A percentile compares a stretch with the other conserved stretches of the same genome.
phyloP scores from a whole-genome alignment of 2,113 vertebrate species.

The Saccopteryx bilineata region DNA sequence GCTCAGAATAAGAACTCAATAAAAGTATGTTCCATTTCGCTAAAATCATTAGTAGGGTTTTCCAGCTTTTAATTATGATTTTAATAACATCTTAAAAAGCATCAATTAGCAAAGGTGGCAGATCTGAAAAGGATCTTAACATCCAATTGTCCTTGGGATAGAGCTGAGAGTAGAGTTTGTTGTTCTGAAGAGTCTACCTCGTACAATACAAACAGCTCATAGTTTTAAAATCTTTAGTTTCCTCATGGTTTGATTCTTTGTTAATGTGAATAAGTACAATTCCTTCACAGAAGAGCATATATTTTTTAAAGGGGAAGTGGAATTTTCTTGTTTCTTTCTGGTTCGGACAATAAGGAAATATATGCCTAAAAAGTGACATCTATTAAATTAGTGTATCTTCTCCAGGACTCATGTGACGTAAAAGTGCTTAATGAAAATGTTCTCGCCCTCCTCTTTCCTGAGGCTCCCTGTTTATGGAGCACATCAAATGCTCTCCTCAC shows the following conservation, averaged over 20 bases:
- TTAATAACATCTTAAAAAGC: neutral
- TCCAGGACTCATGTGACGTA: neutral
- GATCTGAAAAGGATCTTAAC: neutral
- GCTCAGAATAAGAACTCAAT: neutral
- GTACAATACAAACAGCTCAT: neutral
- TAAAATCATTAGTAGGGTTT: neutral
- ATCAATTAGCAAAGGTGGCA: neutral
- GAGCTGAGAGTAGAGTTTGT: neutral
- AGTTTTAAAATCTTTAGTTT: neutral
- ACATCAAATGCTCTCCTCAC: neutral
- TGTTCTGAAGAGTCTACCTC: neutral
- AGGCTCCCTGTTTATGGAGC: neutral
- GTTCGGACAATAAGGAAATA: neutral
- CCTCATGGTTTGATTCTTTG: neutral
- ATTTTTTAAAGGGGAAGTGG: neutral
- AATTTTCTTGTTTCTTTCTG: neutral
- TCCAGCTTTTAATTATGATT: neutral
- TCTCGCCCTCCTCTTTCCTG: neutral
- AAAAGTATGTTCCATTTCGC: neutral
- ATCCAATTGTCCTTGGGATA: neutral
- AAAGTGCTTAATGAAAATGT: neutral
- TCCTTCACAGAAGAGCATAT: neutral
- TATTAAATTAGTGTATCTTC: slow-evolving; percentile 5
- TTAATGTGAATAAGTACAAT: neutral
- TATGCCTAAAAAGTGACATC: neutral